Evolutionary conservation across 1,140 invertebrate species (phyloP), one percentile per base, ranked within the genome.

Genomic region (Danaus melanippus): DNA sequence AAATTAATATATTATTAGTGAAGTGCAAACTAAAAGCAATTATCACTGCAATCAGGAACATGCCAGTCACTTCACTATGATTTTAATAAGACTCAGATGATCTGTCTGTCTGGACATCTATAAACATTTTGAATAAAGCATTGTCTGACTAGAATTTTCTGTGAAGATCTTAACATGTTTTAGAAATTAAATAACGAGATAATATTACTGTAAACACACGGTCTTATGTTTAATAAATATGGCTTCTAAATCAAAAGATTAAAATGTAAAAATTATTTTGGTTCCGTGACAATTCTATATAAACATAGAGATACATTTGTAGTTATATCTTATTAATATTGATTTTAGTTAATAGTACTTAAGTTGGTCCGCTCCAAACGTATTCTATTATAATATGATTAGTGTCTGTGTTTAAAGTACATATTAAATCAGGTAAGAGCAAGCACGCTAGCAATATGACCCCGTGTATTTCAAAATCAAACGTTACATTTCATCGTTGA

Each of bases 401-500:
- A 32, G 21, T 32, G 21, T 32, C 2, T 32, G 21, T 32, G 6
- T 32, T 8, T 32, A 32, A 32, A 32, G 21, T 7, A 32, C 21
- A 7, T 32, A 8, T 32, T 32, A 32, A 5, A 32, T 32, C 6
- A 7, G 21, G 21, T 32, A 8, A 32, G 21, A 32, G 6, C 21
- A 32, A 32, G 21, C 21, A 2, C 21, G 21, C 21, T 8, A 32
- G 17, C 8, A 12, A 56, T 56, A 49, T 21, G 1, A 11, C 8
- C 10, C 55, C 64, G 50, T 67, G 41, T 64, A 42, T 62, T 61
- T 58, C 10, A 50, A 48, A 59, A n/a, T 21, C 48, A 56, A 62
- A 58, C 62, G 62, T 72, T 66, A 64, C 62, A 54, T 58, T 66
- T 69, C 53, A 60, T 66, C 50, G 42, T 48, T 56, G 57, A 71